These are phyloP conservation scores for Cotesia typhae DNA, from an alignment of 1,140 invertebrate species.

Conservation along the genomic window DNA sequence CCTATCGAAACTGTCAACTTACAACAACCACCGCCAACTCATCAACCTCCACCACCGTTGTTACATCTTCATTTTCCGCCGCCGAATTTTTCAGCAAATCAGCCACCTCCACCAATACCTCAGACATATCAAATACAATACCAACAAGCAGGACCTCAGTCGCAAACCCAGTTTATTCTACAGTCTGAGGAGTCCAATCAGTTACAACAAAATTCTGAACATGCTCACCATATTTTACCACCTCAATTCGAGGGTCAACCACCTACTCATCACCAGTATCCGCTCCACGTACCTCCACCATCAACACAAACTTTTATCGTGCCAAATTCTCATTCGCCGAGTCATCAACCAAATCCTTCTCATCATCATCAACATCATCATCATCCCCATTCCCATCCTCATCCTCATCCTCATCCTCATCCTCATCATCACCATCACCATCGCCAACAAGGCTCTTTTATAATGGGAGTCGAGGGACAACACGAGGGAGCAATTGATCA, in stretches of 20 bases:
- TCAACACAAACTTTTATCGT: conserved; percentile 55
- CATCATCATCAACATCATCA: conserved; percentile 37
- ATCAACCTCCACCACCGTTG: conserved; percentile 57
- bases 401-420: conserved; percentile 5
- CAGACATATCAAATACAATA: conserved; percentile 64
- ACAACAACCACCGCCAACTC: conserved; percentile 61
- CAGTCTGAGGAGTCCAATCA: conserved; percentile 57
- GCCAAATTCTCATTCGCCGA: conserved; percentile 49
- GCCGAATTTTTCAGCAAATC: conserved; percentile 60
- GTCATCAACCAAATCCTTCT: conserved; percentile 30
- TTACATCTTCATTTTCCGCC: conserved; percentile 61
- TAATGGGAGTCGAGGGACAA: conserved; percentile 46
- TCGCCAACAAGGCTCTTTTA: conserved; percentile 47
- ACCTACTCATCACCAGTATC: conserved; percentile 51
- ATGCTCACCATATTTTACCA: conserved; percentile 52
- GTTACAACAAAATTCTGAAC: conserved; percentile 56
- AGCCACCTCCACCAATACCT: conserved; percentile 60
- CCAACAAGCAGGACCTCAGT: conserved; percentile 53
- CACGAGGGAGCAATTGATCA: conserved; percentile 55
- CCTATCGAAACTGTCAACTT: conserved; percentile 61
- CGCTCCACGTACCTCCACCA: conserved; percentile 55
- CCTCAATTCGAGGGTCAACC: conserved; percentile 56
- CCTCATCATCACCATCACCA: conserved; percentile 37
- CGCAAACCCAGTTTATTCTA: conserved; percentile 58
- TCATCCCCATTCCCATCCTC: conserved; percentile 34